Percentiles rank a stretch among this genome's conserved stretches.
These are phyloP conservation scores for Patiria pectinifera DNA, from an alignment of 53 echinoderm and acorn worm species.

Conservation along the genomic window DNA sequence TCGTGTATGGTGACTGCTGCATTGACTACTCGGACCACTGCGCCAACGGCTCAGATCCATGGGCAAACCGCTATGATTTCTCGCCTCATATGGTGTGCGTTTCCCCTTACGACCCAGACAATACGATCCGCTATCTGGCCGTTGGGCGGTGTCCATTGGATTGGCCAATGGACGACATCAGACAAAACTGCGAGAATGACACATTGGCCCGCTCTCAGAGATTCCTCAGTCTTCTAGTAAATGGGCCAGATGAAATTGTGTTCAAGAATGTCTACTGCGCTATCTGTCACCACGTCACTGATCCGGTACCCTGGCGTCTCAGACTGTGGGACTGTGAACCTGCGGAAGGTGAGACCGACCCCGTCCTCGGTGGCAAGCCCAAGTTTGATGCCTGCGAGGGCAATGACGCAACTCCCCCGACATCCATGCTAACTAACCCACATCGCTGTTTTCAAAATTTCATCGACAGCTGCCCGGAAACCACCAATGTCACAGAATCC, in stretches of 20 bases:
- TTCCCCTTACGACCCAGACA: too few relatives aligned
- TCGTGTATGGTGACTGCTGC: constrained; percentile 8
- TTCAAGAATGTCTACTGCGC: too few relatives aligned
- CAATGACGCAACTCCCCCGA: neutral
- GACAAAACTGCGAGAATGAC: too few relatives aligned
- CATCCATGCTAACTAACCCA: neutral
- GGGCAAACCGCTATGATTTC: neutral
- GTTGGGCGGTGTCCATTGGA: constrained; percentile 11
- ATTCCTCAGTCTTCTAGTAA: too few relatives aligned
- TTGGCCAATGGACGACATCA: neutral
- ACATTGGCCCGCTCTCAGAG: too few relatives aligned
- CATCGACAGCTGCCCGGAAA: neutral
- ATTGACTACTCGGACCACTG: constrained; percentile 25
- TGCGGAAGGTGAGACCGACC: neutral
- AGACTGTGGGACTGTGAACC: neutral
- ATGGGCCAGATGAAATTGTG: too few relatives aligned
- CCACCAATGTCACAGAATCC: neutral
- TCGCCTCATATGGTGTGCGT: neutral
- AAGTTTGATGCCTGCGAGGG: neutral
- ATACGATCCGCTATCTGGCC: neutral
- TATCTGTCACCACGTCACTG: too few relatives aligned
- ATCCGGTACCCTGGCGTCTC: neutral
- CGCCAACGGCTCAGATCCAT: neutral
- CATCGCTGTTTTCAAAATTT: neutral
- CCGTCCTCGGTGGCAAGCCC: neutral